A percentile compares a stretch with the other conserved stretches of the same genome.
These are phyloP conservation scores for Leptinotarsa juncta DNA, from an alignment of 2,888 invertebrate species.

Conservation along the genomic window DNA sequence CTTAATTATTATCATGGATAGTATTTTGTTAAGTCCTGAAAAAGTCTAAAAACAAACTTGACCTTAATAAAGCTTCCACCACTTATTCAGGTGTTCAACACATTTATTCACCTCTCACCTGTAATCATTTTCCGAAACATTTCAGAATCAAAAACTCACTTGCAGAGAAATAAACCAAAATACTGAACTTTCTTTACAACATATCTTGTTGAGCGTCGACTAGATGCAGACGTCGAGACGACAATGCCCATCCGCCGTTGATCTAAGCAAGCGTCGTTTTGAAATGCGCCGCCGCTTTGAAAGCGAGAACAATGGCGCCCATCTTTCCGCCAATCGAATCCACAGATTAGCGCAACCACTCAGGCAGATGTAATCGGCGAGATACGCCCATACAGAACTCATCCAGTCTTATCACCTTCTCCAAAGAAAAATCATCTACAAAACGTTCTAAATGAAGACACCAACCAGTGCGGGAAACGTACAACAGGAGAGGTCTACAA, in stretches of 20 bases:
- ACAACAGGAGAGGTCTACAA: too few relatives aligned
- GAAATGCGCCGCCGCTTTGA: conserved; percentile 62
- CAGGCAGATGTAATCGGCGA: conserved; percentile 58
- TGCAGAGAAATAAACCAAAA: not conserved
- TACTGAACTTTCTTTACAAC: conserved; percentile 26
- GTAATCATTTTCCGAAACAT: conserved; percentile 8
- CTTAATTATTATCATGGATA: too few relatives aligned
- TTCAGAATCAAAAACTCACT: conserved; percentile 24
- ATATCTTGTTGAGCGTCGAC: conserved; percentile 41
- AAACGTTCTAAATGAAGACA: not conserved
- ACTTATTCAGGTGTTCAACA: not conserved
- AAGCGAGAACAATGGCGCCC: conserved; percentile 67
- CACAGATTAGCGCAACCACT: conserved; percentile 57
- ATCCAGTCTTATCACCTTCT: conserved; percentile 43
- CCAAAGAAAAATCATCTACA: conserved; percentile 33
- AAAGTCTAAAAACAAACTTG: too few relatives aligned
- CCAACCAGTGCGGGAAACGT: not conserved
- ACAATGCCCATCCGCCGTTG: conserved; percentile 71
- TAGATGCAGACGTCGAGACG: conserved; percentile 62
- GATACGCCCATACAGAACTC: conserved; percentile 58
- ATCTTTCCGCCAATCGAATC: conserved; percentile 60
- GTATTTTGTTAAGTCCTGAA: too few relatives aligned
- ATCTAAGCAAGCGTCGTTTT: conserved; percentile 73
- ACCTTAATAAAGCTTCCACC: not conserved
- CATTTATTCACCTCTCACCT: conserved; percentile 24